These are phyloP conservation scores for Drosophila nr. perissopoda DNA, from an alignment of 2,888 invertebrate genomes.

Conservation along the genomic window DNA sequence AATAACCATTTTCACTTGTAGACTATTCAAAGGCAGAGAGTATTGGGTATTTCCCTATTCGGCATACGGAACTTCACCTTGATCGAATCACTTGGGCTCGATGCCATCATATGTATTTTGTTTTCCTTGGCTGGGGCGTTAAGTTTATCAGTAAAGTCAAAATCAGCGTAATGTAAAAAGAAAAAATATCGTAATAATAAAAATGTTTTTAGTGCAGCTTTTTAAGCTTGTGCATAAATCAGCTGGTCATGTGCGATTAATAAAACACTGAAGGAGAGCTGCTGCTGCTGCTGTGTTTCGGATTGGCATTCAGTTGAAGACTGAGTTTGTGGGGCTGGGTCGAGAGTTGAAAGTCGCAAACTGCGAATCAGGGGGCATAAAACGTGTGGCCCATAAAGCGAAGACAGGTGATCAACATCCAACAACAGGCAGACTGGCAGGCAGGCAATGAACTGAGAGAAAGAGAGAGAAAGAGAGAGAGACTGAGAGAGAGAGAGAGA, in stretches of 20 bases:
- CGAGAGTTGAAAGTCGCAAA: constrained; percentile 57
- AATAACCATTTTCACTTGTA: not conserved
- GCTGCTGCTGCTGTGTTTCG: constrained; percentile 7
- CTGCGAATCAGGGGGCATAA: constrained; percentile 66
- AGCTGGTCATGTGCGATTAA: constrained; percentile 80
- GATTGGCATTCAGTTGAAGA: constrained; percentile 20
- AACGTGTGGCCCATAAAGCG: constrained; percentile 78
- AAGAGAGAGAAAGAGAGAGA: not conserved
- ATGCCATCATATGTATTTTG: constrained; percentile 47
- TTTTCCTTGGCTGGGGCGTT: constrained; percentile 51
- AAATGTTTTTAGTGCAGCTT: constrained; percentile 73
- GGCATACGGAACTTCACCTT: constrained; percentile 37
- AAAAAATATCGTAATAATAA: constrained; percentile 72
- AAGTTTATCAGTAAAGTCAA: constrained; percentile 76
- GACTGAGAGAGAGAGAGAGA: not conserved
- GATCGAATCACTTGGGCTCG: constrained; percentile 41
- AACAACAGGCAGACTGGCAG: constrained; percentile 12
- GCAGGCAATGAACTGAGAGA: constrained; percentile 10
- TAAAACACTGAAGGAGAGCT: constrained; percentile 59
- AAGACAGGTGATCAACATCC: constrained; percentile 73
- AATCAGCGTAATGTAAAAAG: constrained; percentile 58
- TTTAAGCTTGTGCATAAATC: constrained; percentile 76
- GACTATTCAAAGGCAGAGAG: not conserved
- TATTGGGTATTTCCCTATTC: not conserved
- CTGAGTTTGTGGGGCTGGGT: constrained; percentile 48